Base-by-base conservation (phyloP, 2,113 vertebrate species). In the Petrocephalus microphthalmus region DNA sequence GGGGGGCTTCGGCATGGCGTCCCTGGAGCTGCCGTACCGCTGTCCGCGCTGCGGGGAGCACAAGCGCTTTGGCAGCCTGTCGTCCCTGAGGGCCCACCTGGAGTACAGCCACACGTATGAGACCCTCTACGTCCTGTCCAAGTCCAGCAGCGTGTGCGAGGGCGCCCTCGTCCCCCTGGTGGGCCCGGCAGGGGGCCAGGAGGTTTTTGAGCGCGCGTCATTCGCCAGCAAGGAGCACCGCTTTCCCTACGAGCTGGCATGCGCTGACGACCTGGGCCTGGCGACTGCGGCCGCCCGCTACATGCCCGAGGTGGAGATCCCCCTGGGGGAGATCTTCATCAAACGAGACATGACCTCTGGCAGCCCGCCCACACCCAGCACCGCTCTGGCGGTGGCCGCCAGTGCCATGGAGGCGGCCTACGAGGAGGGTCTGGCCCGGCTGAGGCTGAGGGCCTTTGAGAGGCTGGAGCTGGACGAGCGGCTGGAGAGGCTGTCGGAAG, bases 41-140 rank as follows among this genome's bases (percentile, higher is more conserved):
- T 99, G 98, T 93, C 98, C 98, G 90, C 97, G 98, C 91, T 99
- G 98, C 89, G 98, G 98, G 91, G 98, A 99, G 95, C 97, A 99
- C 97, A 99, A 99, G 92, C 98, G 98, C 91, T 99, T 99, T 96
- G 96, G 97, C 93, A 99, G 97, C 94, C 96, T 99, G 91, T 99
- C 98, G 17, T 99, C 98, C 0, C 93, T 99, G 88, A 96, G 98
- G 0, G 98, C 98, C 0, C 98, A 99, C 94, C 96, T 99, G 95
- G 98, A 99, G 92, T 99, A 99, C 96, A 99, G 98, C 95, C 98
- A 99, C 96, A 99, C 98, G 5, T 99, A 99, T 49, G 98, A 99
- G 95, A 99, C 98, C n/a, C 97, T 99, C 90, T 99, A 99, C 90
- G 97, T 99, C 92, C 96, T 99, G 89, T 99, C 98, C 93, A 99